Evolutionary conservation across 2,888 invertebrate genomes (phyloP), one percentile per base, ranked within the genome.

Genomic region (Apodemia duryi): DNA sequence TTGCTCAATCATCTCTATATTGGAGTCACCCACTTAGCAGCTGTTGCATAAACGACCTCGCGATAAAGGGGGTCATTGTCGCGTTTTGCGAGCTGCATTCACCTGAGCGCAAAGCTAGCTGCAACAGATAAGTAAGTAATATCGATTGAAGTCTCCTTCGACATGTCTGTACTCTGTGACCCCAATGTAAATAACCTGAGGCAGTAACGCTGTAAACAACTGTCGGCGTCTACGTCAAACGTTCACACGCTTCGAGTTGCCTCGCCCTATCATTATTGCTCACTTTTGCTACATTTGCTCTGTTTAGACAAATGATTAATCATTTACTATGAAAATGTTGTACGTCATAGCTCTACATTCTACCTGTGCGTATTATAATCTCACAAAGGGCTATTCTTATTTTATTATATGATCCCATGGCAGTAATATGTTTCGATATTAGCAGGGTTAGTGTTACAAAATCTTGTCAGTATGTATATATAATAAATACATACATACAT

Each of bases 131-230:
- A 86, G 69, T 85, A 82, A 86, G 69, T 85, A 82, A 86, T 82
- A 86, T 84, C 83, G 84, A 85, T 21, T 51, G 49, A 7, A 51
- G 49, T 51, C 49, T 51, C 49, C 84, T 84, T 85, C 88, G 77
- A 75, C 80, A 88, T 90, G 91, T 91, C 91, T 54, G 29, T 57
- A 32, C 32, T 32, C 57, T 91, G 88, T 91, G 90, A 91, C 91
- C 91, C 89, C 91, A 86, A 89, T 90, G 91, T 89, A 88, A 91
- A 91, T 90, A 91, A 89, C 91, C 90, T 86, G 84, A 83, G 86
- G 84, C 84, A 83, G 76, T 82, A 88, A 51, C 49, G 49, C 49
- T 51, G 49, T 90, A 91, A 90, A 91, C 91, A 90, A 85, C 84
- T 81, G 84, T 43, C 49, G 49, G 84, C 81, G 85, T 84, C 86